A percentile compares a stretch with the other conserved stretches of the same genome.
Conservation (phyloP, 1,140 invertebrate species). For the Drosophila kikkawai region DNA sequence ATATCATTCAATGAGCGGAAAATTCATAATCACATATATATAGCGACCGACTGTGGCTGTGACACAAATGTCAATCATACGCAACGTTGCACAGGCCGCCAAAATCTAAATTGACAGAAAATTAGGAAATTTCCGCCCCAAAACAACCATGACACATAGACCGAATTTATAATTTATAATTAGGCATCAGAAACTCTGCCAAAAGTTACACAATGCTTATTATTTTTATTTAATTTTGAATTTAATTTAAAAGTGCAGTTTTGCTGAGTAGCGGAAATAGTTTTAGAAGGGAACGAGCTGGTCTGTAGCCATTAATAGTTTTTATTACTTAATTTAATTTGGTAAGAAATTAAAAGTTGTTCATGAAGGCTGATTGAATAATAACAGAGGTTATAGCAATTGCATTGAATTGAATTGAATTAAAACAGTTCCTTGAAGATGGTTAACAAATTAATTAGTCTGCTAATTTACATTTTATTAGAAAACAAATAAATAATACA, state of each 20-base stretch:
- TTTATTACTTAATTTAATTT: slow-evolving; percentile 10
- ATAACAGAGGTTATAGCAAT: slow-evolving; percentile 6
- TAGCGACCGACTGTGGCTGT: slow-evolving; percentile 26
- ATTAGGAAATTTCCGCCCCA: slow-evolving; percentile 39
- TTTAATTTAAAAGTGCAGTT: not conserved
- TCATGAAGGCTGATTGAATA: slow-evolving; percentile 14
- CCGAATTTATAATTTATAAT: slow-evolving; percentile 12
- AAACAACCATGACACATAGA: slow-evolving; percentile 42
- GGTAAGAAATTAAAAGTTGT: slow-evolving; percentile 13
- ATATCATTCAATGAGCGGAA: slow-evolving; percentile 59
- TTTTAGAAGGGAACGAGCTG: slow-evolving; percentile 10
- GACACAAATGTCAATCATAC: slow-evolving; percentile 78
- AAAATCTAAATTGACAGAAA: slow-evolving; percentile 39
- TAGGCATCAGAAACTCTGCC: not conserved
- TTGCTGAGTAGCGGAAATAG: slow-evolving; percentile 1
- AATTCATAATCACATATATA: slow-evolving; percentile 42
- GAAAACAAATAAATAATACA: not conserved
- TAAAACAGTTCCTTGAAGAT: slow-evolving; percentile 7
- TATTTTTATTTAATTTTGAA: not conserved
- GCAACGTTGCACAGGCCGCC: slow-evolving; percentile 70
- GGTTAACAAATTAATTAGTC: not conserved
- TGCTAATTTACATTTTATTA: not conserved
- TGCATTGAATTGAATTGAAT: not conserved
- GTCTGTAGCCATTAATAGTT: not conserved
- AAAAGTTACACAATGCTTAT: not conserved